Evolutionary conservation across 2,888 invertebrate genomes (phyloP).

Genomic region (Perizoma affinitatum): DNA sequence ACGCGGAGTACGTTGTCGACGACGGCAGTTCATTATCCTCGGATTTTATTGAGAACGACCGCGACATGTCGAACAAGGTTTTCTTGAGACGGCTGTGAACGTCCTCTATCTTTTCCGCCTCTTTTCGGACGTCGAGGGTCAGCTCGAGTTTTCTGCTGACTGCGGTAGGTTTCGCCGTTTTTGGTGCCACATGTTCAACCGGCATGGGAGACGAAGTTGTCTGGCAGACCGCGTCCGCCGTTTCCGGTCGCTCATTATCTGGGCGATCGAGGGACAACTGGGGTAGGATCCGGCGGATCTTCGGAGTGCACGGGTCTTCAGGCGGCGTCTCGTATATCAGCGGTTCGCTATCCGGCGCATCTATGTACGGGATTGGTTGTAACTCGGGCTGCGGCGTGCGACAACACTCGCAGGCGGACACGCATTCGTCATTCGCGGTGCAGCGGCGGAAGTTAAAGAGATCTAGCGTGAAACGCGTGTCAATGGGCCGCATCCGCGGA

Average conservation of each 20-base stretch:
- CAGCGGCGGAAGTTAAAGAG: constrained; percentile 66
- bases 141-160: constrained; percentile 55
- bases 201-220: constrained; percentile 50
- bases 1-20: constrained; percentile 66
- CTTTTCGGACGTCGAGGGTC: constrained; percentile 59
- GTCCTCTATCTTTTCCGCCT: constrained; percentile 56
- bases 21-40: constrained; percentile 70
- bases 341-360: constrained; percentile 75
- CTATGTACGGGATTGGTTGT: constrained; percentile 74
- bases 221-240: constrained; percentile 72
- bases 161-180: constrained; percentile 40
- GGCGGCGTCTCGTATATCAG: constrained; percentile 70
- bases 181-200: constrained; percentile 50
- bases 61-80: constrained; percentile 65
- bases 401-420: constrained; percentile 76
- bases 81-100: constrained; percentile 67
- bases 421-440: constrained; percentile 71
- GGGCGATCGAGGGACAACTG: constrained; percentile 69
- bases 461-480: constrained; percentile 69
- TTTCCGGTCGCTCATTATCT: constrained; percentile 59
- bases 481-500: constrained; percentile 73
- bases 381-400: constrained; percentile 75
- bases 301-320: constrained; percentile 65
- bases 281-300: constrained; percentile 73
- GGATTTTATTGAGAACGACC: constrained; percentile 66